Base-by-base conservation (phyloP, 2,113 vertebrate species). In the Tenrec ecaudatus region DNA sequence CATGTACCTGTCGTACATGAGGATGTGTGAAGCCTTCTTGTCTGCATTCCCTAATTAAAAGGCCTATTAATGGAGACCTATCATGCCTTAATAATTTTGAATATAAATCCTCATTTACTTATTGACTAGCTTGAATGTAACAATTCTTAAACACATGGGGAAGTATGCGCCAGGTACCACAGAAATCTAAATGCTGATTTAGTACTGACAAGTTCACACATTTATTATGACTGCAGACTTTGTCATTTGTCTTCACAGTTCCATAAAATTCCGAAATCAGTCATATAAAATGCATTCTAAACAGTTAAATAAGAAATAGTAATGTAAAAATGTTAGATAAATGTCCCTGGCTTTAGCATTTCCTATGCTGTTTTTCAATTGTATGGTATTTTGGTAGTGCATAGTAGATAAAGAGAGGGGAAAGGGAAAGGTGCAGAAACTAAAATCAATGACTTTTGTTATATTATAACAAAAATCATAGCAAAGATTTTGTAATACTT, bases 121-220 rank as follows among this genome's bases (percentile, higher is more conserved):
- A 71, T 29, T 82, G 58, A 76, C 57, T 38, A 88, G 43, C 64
- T 93, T 81, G 10, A 93, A 89, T 43, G 19, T 12, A 71, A 29
- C 8, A 64, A 62, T 60, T 89, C 43, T 57, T 43, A 10, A 81
- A 57, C 6, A 86, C n/a, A 71, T 27, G 3, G 80, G 53, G 86
- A 77, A 47, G 77, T 58, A 73, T 86, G 75, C 22, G 19, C 1
- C 11, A 83, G 81, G 43, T 17, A 66, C 58, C 19, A 73, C 43
- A 78, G 40, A 95, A 88, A 62, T 31, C 43, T 84, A 89, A 81
- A 73, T 17, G 77, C 66, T 73, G 14, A 93, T 38, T 82, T 80
- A 92, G 10, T n/a, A 90, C 9, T 23, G 69, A 60, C 68, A 68
- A 23, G 69, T 93, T 47, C 27, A 75, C 14, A 79, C 84, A 66